Percentiles rank a stretch among this genome's conserved stretches.
phyloP scores from a whole-genome alignment of 1,140 invertebrate genomes.

The Octopus sinensis region DNA sequence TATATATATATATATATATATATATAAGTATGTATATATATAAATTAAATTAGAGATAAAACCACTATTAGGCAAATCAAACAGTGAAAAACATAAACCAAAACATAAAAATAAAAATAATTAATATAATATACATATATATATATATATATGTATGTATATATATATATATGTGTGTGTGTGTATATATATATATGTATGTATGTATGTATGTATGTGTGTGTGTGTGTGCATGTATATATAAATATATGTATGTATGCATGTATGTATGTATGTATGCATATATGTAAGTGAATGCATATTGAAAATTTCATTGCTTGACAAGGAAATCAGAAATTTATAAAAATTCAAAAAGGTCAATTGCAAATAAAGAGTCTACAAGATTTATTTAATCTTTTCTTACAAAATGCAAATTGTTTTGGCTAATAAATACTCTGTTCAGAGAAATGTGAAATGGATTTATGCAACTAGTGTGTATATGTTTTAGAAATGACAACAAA shows the following conservation, averaged over 20 bases:
- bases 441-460: too few species aligned
- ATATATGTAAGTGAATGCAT: too few species aligned
- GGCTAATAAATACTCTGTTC: too few species aligned
- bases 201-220: background rate
- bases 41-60: background rate
- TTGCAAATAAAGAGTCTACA: too few species aligned
- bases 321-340: too few species aligned
- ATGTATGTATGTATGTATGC: background rate
- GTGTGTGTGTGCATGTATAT: background rate
- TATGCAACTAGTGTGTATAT: too few species aligned
- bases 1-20: constrained; percentile 2
- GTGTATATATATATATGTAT: background rate
- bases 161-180: background rate
- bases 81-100: background rate
- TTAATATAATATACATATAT: background rate
- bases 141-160: constrained; percentile 2
- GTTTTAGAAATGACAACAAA: too few species aligned
- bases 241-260: background rate
- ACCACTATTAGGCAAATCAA: background rate
- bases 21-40: background rate
- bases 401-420: too few species aligned
- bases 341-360: too few species aligned
- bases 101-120: background rate
- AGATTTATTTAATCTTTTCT: too few species aligned
- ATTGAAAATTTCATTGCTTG: too few species aligned